Evolutionary conservation across 1,140 invertebrate species (phyloP), one percentile per base, ranked within the genome.

Genomic region (Drosophila sulfurigaster): DNA sequence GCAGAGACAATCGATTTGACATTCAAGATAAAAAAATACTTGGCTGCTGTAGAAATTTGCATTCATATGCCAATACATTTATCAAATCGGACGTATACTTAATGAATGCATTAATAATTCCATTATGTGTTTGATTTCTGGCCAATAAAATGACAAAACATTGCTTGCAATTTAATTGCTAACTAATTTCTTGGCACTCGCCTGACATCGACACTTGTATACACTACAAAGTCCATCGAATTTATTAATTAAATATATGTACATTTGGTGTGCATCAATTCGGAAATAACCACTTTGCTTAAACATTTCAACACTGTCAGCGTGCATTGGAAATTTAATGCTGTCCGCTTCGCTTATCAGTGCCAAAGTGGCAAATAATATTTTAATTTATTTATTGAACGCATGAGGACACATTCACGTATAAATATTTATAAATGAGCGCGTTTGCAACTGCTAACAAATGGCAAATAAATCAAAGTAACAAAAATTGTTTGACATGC

Each of bases 1-100:
- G 91, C 81, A 70, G 76, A 82, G 82, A 87, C 90, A 91, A 91
- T 91, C 90, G 87, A 90, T 91, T 83, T 85, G 90, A 91, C 90
- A 91, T 91, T 75, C 77, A 77, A 78, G 83, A 87, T 83, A 89
- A 87, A 74, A 20, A 25, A 82, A 68, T 49, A 48, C 35, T 45
- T 63, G 77, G 73, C 80, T 82, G 76, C 73, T 63, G 66, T 79
- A 62, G 58, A 69, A 88, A 81, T 88, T 80, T 68, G 76, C 79
- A 73, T 81, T 66, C 60, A 48, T 49, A 58, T 72, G 72, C 49
- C 52, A 68, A 75, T 69, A 41, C 66, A 87, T 87, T 87, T 88
- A 87, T 87, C 80, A 87, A 72, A 72, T 43, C 52, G 66, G 60
- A 82, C 63, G 32, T 52, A 5, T 30, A 16, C n/a, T 46, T 65